phyloP scores from a whole-genome alignment of 2,888 invertebrate genomes.

The Meteorus colon region DNA sequence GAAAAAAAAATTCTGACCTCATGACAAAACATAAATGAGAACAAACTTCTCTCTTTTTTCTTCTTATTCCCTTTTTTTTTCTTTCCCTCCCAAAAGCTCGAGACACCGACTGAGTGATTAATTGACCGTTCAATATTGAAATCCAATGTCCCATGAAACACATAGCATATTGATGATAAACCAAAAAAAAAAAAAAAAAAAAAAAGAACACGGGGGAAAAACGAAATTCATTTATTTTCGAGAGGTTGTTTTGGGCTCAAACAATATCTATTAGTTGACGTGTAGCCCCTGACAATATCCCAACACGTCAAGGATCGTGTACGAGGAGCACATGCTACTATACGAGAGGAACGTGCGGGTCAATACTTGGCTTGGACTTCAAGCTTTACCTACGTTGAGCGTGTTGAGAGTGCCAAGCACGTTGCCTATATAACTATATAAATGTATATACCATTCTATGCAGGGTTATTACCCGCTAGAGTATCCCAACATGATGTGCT shows the following conservation, averaged over 20 bases:
- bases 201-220: not conserved
- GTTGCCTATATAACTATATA: not conserved
- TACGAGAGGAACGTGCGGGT: slow-evolving; percentile 22
- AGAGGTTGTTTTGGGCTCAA: slow-evolving; percentile 6
- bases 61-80: not conserved
- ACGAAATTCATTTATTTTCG: not conserved
- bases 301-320: slow-evolving; percentile 12
- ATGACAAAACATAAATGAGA: not conserved
- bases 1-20: not conserved
- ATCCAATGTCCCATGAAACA: not conserved
- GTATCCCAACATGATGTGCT: slow-evolving; percentile 38
- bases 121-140: slow-evolving; percentile 1
- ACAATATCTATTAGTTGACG: slow-evolving; percentile 9
- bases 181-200: not conserved
- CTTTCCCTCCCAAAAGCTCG: not conserved
- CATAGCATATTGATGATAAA: slow-evolving; percentile 1
- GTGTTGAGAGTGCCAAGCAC: not conserved
- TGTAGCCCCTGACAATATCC: not conserved
- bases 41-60: not conserved
- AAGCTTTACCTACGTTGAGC: slow-evolving; percentile 20
- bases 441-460: not conserved
- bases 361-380: slow-evolving; percentile 38
- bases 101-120: not conserved
- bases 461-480: slow-evolving; percentile 44
- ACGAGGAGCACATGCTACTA: not conserved